phyloP scores from a whole-genome alignment of 1,140 invertebrate genomes.

The Cherax quadricarinatus region DNA sequence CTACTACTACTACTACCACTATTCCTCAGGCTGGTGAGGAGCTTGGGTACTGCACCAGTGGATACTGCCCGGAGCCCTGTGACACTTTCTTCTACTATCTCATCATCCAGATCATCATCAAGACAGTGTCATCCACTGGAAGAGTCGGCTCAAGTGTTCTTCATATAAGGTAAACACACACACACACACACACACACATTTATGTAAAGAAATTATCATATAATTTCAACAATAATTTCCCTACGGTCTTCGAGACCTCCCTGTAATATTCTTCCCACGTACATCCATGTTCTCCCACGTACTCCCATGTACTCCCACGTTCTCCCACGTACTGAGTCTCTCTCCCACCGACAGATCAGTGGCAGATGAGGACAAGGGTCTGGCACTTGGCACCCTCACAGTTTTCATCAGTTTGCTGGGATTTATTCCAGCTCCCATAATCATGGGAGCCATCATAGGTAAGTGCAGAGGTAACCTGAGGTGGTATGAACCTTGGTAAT shows the following conservation, averaged over 20 bases:
- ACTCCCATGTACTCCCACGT: no score
- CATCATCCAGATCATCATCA: constrained; percentile 63
- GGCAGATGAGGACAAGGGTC: constrained; percentile 72
- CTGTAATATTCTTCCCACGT: no score
- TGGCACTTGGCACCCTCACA: constrained; percentile 72
- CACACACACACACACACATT: neutral
- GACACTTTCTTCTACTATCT: constrained; percentile 66
- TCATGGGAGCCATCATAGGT: constrained; percentile 74
- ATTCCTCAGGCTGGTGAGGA: neutral
- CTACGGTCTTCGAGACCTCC: no score
- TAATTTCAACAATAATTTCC: no score
- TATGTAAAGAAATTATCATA: neutral
- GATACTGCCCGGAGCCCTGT: constrained; percentile 58
- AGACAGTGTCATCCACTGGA: constrained; percentile 59
- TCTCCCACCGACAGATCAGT: constrained; percentile 64
- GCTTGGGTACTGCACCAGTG: constrained; percentile 36
- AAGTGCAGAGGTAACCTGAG: neutral
- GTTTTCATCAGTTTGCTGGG: constrained; percentile 72
- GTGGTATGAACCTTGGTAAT: no score
- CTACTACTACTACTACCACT: no score
- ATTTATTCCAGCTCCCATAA: constrained; percentile 74
- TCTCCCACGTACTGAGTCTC: no score
- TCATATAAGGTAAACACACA: constrained; percentile 38
- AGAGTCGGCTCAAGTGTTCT: constrained; percentile 67
- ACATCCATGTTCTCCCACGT: no score